Conservation (phyloP, 2,888 invertebrate species). For the Drosophila vallismaia region DNA sequence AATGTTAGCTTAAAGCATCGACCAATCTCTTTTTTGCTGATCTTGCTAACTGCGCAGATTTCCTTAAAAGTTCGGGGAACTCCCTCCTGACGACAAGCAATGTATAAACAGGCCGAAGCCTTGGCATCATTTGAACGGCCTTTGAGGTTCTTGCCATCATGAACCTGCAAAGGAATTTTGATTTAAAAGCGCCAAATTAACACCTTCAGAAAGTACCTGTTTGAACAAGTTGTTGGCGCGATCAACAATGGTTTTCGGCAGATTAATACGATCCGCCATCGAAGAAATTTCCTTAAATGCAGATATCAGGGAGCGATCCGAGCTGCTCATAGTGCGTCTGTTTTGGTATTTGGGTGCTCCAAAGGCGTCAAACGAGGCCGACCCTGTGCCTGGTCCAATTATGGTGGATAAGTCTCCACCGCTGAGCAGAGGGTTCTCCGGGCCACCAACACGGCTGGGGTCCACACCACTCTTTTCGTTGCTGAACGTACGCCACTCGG, state of each 20-base stretch:
- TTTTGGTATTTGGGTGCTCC: conserved; percentile 92
- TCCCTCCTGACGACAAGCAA: conserved; percentile 99
- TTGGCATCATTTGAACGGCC: conserved; percentile 99
- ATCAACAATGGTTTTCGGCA: conserved; percentile 98
- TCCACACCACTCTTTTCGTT: conserved; percentile 98
- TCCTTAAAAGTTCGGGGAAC: conserved; percentile 99
- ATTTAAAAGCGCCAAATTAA: not conserved
- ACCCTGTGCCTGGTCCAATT: conserved; percentile 91
- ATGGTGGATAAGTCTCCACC: conserved; percentile 98
- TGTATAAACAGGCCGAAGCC: conserved; percentile 99
- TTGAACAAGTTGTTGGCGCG: conserved; percentile 98
- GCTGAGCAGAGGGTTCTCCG: conserved; percentile 97
- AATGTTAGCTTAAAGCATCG: conserved; percentile 98
- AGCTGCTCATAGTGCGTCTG: conserved; percentile 93
- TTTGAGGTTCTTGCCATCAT: conserved; percentile 97
- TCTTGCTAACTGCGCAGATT: conserved; percentile 99
- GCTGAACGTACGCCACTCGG: conserved; percentile 99
- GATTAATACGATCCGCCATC: conserved; percentile 99
- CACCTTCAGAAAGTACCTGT: conserved; percentile 86
- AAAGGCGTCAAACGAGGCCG: conserved; percentile 95
- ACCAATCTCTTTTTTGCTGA: conserved; percentile 99
- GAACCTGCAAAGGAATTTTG: conserved; percentile 85
- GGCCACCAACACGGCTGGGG: conserved; percentile 99
- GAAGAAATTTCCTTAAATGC: conserved; percentile 98
- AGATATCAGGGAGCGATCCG: conserved; percentile 96